Evolutionary conservation across 2,797 vertebrate species (phyloP).

Genomic region (Micrastur ruficollis): DNA sequence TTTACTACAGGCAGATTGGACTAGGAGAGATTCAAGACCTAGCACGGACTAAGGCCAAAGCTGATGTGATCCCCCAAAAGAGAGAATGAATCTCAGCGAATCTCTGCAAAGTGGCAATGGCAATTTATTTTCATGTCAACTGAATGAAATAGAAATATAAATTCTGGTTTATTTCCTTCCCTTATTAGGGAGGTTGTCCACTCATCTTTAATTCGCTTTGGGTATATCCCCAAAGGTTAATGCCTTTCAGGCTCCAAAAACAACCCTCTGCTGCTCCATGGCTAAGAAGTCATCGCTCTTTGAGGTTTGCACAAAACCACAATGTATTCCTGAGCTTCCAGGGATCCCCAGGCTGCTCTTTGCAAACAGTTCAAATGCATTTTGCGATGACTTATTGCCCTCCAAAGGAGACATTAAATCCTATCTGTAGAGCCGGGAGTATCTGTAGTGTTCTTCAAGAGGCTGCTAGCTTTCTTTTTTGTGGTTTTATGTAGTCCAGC

Average conservation of each 20-base stretch:
- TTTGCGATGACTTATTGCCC: not conserved
- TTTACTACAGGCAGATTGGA: not conserved
- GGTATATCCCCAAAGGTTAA: not conserved
- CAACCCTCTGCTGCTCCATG: not conserved
- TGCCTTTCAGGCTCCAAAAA: not conserved
- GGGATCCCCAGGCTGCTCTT: not conserved
- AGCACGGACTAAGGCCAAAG: not conserved
- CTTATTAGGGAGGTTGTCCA: not conserved
- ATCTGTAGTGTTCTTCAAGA: not conserved
- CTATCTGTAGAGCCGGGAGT: not conserved
- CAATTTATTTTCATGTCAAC: not conserved
- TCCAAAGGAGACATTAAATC: not conserved
- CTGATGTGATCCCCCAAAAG: not conserved
- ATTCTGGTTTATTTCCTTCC: not conserved
- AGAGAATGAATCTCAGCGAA: not conserved
- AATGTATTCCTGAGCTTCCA: not conserved
- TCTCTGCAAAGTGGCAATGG: not conserved
- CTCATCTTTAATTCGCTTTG: not conserved
- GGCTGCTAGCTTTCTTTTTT: not conserved
- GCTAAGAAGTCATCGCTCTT: rapidly evolving
- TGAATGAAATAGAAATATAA: not conserved
- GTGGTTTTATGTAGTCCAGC: not conserved
- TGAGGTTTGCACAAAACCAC: not conserved
- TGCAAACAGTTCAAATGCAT: not conserved
- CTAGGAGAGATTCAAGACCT: not conserved